Evolutionary conservation across 2,113 vertebrate genomes (phyloP), one percentile per base, ranked within the genome.

Genomic region (Cyphomyrus plagiostoma): DNA sequence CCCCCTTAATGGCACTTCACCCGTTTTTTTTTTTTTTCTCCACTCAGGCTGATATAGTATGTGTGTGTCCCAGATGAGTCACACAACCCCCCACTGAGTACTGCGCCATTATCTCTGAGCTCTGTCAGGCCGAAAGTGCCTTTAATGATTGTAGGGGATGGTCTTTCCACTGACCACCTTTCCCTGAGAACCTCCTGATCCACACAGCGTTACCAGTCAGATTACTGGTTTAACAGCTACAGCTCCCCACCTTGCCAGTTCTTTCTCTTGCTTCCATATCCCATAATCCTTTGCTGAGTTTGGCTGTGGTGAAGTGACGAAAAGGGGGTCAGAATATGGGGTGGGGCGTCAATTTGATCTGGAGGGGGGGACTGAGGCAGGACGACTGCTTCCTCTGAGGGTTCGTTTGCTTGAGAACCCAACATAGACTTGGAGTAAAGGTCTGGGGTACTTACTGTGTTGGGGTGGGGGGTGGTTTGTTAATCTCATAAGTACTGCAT

Each of bases 261-360:
- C 95, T 95, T 94, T 93, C 92, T 96, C 95, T 97, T 96, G 96
- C 97, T 95, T 96, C 96, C 94, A 94, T 92, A 96, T 96, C 94
- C 96, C 97, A 97, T 92, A 95, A 96, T 96, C 92, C 97, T 93
- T 95, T 95, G 96, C 96, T 93, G 90, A 92, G 46, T 94, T 95
- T 96, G 95, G 30, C 96, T 97, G 97, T 97, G 97, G 96, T 97
- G 96, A 96, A 94, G 94, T 95, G 93, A 56, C 95, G 91, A 50
- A 86, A 91, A 74, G 21, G 17, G 53, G 56, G 35, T 13, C 26
- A 49, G n/a, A 10, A 35, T 50, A 19, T 10, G n/a, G 30, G 45
- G 39, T 6, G 39, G 48, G n/a, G 1, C 35, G 87, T 58, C 50
- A 89, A 66, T 48, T 9, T 58, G 21, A n/a, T 58, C 56, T 8